phyloP scores from a whole-genome alignment of 2,888 invertebrate species.

The Listrodromus nycthemerus region DNA sequence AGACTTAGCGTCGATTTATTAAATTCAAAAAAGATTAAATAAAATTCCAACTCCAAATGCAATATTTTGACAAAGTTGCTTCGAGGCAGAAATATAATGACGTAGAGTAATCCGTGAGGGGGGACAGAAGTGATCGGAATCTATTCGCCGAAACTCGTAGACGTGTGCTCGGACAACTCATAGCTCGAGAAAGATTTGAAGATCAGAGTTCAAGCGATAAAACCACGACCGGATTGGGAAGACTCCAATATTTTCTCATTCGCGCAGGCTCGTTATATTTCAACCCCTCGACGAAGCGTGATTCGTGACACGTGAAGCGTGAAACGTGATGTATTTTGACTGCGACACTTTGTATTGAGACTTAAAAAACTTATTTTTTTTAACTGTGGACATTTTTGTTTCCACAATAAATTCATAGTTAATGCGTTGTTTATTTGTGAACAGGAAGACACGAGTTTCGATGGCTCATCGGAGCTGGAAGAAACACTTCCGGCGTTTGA shows the following conservation, averaged over 20 bases:
- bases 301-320: not conserved
- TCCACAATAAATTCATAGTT: not conserved
- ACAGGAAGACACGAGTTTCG: constrained; percentile 78
- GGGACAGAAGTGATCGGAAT: constrained; percentile 33
- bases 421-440: constrained; percentile 20
- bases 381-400: constrained; percentile 1
- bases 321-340: not conserved
- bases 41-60: not conserved
- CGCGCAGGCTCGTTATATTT: constrained; percentile 33
- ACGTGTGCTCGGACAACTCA: constrained; percentile 32
- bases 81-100: not conserved
- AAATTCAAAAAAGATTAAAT: not conserved
- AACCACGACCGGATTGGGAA: constrained; percentile 37
- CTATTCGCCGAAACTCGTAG: constrained; percentile 45
- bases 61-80: constrained; percentile 17
- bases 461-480: constrained; percentile 72
- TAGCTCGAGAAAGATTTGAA: constrained; percentile 72
- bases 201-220: constrained; percentile 80
- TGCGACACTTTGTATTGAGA: not conserved
- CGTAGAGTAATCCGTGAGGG: not conserved
- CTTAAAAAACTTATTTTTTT: not conserved
- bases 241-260: constrained; percentile 49
- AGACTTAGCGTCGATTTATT: not conserved
- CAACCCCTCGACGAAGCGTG: not conserved
- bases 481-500: constrained; percentile 36